phyloP scores from a whole-genome alignment of 2,113 vertebrate genomes.

The Anarhynchus alexandrinus region DNA sequence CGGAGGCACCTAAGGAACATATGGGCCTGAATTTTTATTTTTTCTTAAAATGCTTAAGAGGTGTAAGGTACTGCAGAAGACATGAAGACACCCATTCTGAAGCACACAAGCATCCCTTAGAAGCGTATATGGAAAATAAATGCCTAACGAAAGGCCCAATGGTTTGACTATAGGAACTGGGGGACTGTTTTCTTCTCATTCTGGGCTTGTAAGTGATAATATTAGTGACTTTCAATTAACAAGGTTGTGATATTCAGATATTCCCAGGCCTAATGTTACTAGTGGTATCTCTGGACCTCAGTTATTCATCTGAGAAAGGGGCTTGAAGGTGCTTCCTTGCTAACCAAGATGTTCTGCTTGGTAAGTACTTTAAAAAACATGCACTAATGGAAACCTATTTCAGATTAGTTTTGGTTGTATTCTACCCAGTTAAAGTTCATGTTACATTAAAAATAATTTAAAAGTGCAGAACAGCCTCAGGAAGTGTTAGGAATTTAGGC shows the following conservation, averaged over 20 bases:
- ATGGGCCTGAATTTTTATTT: neutral
- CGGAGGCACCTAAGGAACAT: neutral
- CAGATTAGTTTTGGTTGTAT: neutral
- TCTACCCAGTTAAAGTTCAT: neutral
- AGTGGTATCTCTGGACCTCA: neutral
- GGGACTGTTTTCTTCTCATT: neutral
- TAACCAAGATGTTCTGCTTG: neutral
- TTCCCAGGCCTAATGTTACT: neutral
- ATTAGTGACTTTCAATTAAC: neutral
- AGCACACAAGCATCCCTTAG: neutral
- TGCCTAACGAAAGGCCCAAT: neutral
- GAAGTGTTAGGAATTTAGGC: neutral
- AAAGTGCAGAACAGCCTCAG: neutral
- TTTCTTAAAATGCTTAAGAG: neutral
- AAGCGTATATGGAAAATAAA: neutral
- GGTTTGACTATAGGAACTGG: neutral
- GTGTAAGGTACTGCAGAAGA: neutral
- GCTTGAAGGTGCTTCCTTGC: neutral
- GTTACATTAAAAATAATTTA: neutral
- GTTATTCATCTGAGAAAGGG: neutral
- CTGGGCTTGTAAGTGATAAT: neutral
- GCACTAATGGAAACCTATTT: neutral
- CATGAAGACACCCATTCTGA: rapidly evolving
- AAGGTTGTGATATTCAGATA: neutral
- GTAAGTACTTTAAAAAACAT: neutral